phyloP scores from a whole-genome alignment of 2,888 invertebrate species.

The Yponomeuta evonymella region DNA sequence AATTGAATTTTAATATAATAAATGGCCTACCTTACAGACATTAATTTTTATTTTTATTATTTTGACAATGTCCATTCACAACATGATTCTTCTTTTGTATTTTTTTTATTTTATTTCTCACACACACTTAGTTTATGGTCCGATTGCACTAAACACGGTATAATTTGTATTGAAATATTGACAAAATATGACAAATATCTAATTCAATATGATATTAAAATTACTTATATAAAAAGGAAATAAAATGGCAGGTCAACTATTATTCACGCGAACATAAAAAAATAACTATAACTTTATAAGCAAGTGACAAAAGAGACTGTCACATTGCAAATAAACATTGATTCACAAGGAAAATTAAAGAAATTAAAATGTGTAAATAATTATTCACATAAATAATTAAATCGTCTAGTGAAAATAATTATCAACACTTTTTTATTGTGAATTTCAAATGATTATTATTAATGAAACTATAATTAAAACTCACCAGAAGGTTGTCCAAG shows the following conservation, averaged over 20 bases:
- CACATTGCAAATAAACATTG: conserved; percentile 73
- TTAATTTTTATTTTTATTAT: conserved; percentile 39
- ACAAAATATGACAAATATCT: neutral
- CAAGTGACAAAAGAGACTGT: conserved; percentile 62
- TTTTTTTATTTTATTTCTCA: neutral
- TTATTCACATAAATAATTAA: neutral
- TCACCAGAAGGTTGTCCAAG: conserved; percentile 65
- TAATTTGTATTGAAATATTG: neutral
- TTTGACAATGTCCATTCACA: conserved; percentile 68
- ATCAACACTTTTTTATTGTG: neutral
- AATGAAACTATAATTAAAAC: conserved; percentile 27
- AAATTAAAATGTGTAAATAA: neutral
- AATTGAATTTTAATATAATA: conserved; percentile 35
- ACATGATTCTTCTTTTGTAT: conserved; percentile 54
- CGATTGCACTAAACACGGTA: neutral
- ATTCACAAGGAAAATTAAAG: conserved; percentile 28
- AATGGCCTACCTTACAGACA: conserved; percentile 75
- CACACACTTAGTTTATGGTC: neutral
- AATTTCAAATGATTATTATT: no score
- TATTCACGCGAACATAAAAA: conserved; percentile 19
- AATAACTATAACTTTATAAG: conserved; percentile 32
- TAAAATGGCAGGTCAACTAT: neutral
- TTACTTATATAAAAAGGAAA: neutral
- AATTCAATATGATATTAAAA: neutral
- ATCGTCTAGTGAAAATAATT: neutral